Evolutionary conservation across 2,113 vertebrate species (phyloP).

Genomic region (Pungitius pungitius): DNA sequence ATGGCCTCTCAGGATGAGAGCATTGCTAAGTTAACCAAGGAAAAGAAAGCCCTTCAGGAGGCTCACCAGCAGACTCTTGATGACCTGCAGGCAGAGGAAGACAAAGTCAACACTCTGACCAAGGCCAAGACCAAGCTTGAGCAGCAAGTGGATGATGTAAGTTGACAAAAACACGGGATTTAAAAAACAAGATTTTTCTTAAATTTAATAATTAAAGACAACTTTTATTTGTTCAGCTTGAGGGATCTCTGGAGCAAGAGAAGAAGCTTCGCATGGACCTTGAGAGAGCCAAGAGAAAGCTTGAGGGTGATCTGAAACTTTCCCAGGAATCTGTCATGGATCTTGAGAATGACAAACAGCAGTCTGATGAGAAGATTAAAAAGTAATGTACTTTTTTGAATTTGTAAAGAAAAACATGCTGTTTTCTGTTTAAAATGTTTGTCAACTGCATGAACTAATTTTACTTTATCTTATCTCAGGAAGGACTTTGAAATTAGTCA

Average conservation of each 20-base stretch:
- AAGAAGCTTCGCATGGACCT: too few relatives aligned
- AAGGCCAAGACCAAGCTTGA: conserved; percentile 1
- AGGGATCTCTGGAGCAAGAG: too few relatives aligned
- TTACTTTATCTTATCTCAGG: conserved; percentile 24
- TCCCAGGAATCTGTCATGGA: too few relatives aligned
- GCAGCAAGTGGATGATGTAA: conserved; percentile 60
- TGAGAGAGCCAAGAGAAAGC: too few relatives aligned
- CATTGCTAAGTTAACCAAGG: conserved; percentile 58
- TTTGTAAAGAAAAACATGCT: neutral
- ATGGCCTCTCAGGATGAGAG: conserved; percentile 64
- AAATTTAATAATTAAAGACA: too few relatives aligned
- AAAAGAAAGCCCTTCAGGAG: conserved; percentile 32
- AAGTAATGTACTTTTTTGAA: conserved; percentile 46
- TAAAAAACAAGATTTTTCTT: neutral
- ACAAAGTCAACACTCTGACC: conserved; percentile 6
- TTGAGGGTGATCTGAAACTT: too few relatives aligned
- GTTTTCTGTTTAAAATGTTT: neutral
- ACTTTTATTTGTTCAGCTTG: too few relatives aligned
- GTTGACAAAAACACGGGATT: conserved; percentile 1
- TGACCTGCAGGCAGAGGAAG: conserved; percentile 4
- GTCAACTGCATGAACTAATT: neutral
- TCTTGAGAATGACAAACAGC: neutral
- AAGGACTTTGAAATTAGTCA: conserved; percentile 71
- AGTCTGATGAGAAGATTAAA: conserved; percentile 62
- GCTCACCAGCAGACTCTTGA: conserved; percentile 2